Percentiles rank a stretch among this genome's conserved stretches.
These are phyloP conservation scores for Pteria penguin DNA, from an alignment of 2,888 invertebrate species.

Conservation along the genomic window DNA sequence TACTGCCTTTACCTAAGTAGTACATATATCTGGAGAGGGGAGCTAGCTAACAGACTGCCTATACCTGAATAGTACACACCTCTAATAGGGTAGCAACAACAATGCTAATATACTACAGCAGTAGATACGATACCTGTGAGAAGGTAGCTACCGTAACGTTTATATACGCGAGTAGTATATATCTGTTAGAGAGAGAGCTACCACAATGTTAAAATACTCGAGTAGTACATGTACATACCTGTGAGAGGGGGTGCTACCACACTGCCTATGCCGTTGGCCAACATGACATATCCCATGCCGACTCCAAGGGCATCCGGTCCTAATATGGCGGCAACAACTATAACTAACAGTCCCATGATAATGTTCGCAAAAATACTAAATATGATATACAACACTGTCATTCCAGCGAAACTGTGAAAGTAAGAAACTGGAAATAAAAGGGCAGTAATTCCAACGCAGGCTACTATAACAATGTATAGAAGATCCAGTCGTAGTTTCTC, in stretches of 20 bases:
- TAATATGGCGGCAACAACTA: slow-evolving; percentile 68
- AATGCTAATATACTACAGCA: no score
- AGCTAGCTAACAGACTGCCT: no score
- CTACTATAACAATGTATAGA: slow-evolving; percentile 59
- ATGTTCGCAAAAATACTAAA: slow-evolving; percentile 57
- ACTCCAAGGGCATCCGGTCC: slow-evolving; percentile 65
- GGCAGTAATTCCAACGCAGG: slow-evolving; percentile 54
- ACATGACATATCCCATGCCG: slow-evolving; percentile 72
- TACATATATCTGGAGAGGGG: no score
- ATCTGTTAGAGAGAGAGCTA: neutral
- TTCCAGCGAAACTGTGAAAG: slow-evolving; percentile 43
- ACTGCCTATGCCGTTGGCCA: slow-evolving; percentile 71
- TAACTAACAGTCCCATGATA: slow-evolving; percentile 67
- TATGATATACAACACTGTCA: slow-evolving; percentile 9
- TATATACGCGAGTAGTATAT: neutral
- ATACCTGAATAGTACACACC: no score
- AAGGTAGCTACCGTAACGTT: neutral
- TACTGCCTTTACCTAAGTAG: no score
- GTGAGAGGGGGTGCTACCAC: slow-evolving; percentile 46
- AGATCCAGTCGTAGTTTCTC: slow-evolving; percentile 53
- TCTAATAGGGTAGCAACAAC: no score
- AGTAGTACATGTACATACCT: slow-evolving; percentile 14
- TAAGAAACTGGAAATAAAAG: slow-evolving; percentile 48
- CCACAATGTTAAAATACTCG: neutral
- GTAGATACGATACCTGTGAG: slow-evolving; percentile 1